These are phyloP conservation scores for Palythoa heliodiscus DNA, from an alignment of 92 coral and sea anemone genomes.

Conservation along the genomic window DNA sequence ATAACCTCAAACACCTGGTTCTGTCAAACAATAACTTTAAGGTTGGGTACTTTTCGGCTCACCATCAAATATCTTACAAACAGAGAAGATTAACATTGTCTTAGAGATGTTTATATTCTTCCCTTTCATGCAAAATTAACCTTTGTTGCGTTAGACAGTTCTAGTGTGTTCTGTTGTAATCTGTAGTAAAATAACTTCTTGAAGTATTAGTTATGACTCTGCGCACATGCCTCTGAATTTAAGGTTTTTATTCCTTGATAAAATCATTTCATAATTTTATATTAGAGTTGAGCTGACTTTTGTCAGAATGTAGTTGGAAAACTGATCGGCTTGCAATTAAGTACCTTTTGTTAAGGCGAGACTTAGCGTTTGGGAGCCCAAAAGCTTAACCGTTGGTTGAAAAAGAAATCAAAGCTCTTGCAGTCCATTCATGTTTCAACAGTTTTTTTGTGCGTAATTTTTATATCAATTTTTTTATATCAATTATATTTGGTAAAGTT, in stretches of 20 bases:
- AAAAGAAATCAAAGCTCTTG: not conserved
- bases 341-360: not conserved
- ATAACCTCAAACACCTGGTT: conserved; percentile 41
- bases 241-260: not conserved
- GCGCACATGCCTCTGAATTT: conserved; percentile 6
- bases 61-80: conserved; percentile 15
- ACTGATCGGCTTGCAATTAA: conserved; percentile 15
- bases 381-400: not conserved
- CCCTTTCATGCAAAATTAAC: not conserved
- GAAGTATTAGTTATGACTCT: not conserved
- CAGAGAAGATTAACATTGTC: not conserved
- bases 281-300: conserved; percentile 1
- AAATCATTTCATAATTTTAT: not conserved
- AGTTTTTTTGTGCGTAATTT: not conserved
- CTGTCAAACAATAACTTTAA: not conserved
- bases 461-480: not conserved
- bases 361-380: not conserved
- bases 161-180: not conserved
- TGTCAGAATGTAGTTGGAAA: conserved; percentile 16
- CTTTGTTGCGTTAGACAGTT: not conserved
- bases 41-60: conserved; percentile 18
- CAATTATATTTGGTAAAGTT: not conserved
- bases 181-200: not conserved
- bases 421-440: not conserved
- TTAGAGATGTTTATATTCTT: not conserved